phyloP scores from a whole-genome alignment of 2,113 vertebrate genomes.

The Bubalus kerabau region DNA sequence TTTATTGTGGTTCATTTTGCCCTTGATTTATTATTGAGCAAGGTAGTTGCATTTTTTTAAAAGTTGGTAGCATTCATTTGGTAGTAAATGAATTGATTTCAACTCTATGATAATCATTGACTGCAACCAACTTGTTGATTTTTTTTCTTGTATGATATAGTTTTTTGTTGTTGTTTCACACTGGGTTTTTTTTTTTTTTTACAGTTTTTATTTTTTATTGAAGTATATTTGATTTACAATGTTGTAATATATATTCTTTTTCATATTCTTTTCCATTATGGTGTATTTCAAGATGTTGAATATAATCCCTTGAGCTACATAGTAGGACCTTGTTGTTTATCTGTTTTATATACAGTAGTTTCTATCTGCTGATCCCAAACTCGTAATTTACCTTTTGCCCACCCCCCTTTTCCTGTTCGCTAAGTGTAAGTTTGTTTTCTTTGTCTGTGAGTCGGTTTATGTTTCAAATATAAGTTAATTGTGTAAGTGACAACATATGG shows the following conservation, averaged over 20 bases:
- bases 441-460: background rate
- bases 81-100: constrained; percentile 16
- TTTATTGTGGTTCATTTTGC: constrained; percentile 52
- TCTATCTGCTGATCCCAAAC: background rate
- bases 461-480: background rate
- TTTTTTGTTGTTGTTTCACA: background rate
- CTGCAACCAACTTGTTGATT: background rate
- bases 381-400: background rate
- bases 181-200: background rate
- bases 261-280: background rate
- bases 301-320: background rate
- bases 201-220: background rate
- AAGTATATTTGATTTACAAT: background rate
- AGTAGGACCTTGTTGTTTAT: background rate
- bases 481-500: background rate
- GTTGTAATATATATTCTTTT: background rate
- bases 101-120: constrained; percentile 25
- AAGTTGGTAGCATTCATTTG: background rate
- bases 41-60: background rate
- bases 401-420: rapidly evolving
- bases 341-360: background rate
- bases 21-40: constrained; percentile 31
- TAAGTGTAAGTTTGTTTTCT: background rate
- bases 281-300: background rate
- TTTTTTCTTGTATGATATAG: background rate